phyloP scores from a whole-genome alignment of 2,113 vertebrate genomes.

The Penelope pileata region DNA sequence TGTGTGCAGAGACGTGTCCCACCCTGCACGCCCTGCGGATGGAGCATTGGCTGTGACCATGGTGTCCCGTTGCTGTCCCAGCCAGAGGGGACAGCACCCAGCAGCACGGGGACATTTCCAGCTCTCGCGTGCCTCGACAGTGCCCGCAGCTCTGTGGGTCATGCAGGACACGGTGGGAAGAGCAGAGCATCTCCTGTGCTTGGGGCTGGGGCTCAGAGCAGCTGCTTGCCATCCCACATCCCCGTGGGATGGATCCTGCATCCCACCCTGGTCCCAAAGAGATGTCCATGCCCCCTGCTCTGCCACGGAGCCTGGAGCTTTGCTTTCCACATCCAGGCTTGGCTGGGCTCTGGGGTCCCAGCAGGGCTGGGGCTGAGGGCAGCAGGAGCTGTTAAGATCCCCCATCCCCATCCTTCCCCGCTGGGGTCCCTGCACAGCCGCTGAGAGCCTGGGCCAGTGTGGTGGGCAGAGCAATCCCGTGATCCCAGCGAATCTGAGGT shows the following conservation, averaged over 20 bases:
- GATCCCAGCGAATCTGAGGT: constrained; percentile 36
- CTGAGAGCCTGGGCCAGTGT: neutral
- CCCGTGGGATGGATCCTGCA: too few species aligned
- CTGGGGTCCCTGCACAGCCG: rapidly evolving
- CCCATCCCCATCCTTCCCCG: neutral
- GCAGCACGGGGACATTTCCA: neutral
- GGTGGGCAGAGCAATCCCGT: constrained; percentile 27
- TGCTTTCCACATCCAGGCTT: neutral
- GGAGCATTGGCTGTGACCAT: neutral
- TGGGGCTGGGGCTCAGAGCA: neutral
- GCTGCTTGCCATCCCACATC: neutral
- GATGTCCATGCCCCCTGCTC: neutral
- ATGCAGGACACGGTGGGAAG: neutral
- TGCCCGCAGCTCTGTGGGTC: neutral
- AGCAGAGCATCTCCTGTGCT: neutral
- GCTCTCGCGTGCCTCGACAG: neutral
- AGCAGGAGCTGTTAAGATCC: neutral
- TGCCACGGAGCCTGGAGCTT: rapidly evolving
- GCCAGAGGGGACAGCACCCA: neutral
- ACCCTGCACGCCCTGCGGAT: neutral
- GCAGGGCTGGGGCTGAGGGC: neutral
- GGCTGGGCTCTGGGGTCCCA: neutral
- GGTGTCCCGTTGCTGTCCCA: rapidly evolving
- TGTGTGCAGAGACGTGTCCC: neutral
- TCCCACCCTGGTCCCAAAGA: neutral